Evolutionary conservation across 2,888 invertebrate genomes (phyloP).

Genomic region (Melieria crassipennis): DNA sequence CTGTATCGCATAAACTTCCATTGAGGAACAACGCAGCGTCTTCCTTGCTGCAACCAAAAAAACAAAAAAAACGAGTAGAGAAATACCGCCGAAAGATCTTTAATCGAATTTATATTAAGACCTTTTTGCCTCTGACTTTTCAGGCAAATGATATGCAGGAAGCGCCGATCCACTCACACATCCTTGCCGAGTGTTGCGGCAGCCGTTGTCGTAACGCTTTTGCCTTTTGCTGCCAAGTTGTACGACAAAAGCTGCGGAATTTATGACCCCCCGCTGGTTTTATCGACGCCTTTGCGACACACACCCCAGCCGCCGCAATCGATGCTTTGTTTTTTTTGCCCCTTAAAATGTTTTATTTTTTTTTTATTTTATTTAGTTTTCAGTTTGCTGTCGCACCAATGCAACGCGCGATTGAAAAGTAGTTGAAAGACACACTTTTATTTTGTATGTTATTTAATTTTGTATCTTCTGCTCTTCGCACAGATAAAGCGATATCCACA

Average conservation of each 20-base stretch:
- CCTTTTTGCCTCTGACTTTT: too few species aligned
- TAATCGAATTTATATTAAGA: constrained; percentile 23
- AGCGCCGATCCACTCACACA: not conserved
- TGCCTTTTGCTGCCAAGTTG: constrained; percentile 18
- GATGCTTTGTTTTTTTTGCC: not conserved
- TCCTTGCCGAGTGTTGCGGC: not conserved
- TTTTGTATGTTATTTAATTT: too few species aligned
- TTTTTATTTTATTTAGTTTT: too few species aligned
- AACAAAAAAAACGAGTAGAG: not conserved
- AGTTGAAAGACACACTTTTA: too few species aligned
- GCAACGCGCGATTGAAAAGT: too few species aligned
- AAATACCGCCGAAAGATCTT: not conserved
- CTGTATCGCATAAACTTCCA: not conserved
- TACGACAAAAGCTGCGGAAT: constrained; percentile 25
- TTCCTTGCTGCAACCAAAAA: not conserved
- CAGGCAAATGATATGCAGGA: not conserved
- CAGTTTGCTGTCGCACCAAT: too few species aligned
- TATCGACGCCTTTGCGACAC: constrained; percentile 59
- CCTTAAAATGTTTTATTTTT: not conserved
- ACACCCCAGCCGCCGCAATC: not conserved
- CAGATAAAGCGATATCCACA: too few species aligned
- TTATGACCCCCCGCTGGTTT: constrained; percentile 42
- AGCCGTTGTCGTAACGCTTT: not conserved
- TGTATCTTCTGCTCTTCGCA: too few species aligned
- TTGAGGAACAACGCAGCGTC: not conserved